Percentiles rank a stretch among this genome's conserved stretches.
Conservation (phyloP, 2,888 invertebrate genomes). For the Drosophila seclusa region DNA sequence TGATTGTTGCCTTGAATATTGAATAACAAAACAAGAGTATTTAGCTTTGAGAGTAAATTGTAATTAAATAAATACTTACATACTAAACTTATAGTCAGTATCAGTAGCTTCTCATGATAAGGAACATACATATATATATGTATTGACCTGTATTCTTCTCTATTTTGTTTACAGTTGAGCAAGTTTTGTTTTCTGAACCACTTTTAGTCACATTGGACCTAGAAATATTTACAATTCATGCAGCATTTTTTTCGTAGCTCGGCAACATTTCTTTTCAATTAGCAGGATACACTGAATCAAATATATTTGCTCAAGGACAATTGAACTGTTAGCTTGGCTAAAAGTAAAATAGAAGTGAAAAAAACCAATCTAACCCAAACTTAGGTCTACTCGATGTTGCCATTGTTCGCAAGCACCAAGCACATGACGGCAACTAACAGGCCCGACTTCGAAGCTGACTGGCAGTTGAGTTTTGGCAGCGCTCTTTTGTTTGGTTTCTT, state of each 20-base stretch:
- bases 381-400: slow-evolving; percentile 17
- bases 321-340: slow-evolving; percentile 2
- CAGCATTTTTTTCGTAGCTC: not conserved
- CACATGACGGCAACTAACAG: slow-evolving; percentile 20
- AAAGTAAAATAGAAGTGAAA: not conserved
- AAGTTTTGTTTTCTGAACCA: not conserved
- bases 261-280: slow-evolving; percentile 23
- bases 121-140: not conserved
- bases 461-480: slow-evolving; percentile 51
- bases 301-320: slow-evolving; percentile 1
- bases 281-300: not conserved
- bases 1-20: not conserved
- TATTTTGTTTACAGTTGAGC: not conserved
- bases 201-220: not conserved
- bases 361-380: not conserved
- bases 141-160: not conserved
- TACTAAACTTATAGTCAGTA: too few relatives aligned
- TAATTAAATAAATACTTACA: not conserved
- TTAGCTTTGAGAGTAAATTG: not conserved
- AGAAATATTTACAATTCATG: not conserved
- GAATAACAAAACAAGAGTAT: not conserved
- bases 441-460: slow-evolving; percentile 20
- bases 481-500: slow-evolving; percentile 44
- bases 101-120: not conserved
- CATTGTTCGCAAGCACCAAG: slow-evolving; percentile 4